These are phyloP conservation scores for Dryobota labecula DNA, from an alignment of 2,888 invertebrate genomes.

Conservation along the genomic window DNA sequence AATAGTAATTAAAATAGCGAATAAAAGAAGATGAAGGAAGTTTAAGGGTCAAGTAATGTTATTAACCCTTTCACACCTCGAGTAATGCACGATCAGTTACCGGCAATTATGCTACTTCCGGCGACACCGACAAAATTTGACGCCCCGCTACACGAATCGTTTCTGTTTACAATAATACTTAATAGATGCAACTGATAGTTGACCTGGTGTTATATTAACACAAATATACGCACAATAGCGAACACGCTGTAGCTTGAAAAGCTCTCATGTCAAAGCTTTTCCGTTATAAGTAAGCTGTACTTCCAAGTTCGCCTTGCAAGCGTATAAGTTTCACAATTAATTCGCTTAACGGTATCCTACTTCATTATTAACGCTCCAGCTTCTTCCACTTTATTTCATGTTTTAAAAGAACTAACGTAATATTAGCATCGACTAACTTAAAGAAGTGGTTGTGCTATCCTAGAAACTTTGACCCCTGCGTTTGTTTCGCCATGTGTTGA, in stretches of 20 bases:
- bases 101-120: slow-evolving; percentile 86
- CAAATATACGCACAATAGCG: slow-evolving; percentile 30
- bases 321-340: slow-evolving; percentile 35
- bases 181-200: slow-evolving; percentile 63
- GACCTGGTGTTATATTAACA: slow-evolving; percentile 53
- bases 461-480: neutral
- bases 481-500: too few relatives aligned
- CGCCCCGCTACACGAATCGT: slow-evolving; percentile 68
- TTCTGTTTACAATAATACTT: slow-evolving; percentile 64
- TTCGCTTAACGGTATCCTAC: slow-evolving; percentile 29
- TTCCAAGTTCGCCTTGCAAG: slow-evolving; percentile 17
- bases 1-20: slow-evolving; percentile 45
- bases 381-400: slow-evolving; percentile 11
- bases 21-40: slow-evolving; percentile 75
- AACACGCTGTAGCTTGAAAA: slow-evolving; percentile 11
- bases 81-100: slow-evolving; percentile 86
- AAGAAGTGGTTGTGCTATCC: neutral
- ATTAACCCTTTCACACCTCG: slow-evolving; percentile 89
- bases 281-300: slow-evolving; percentile 34
- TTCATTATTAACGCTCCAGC: slow-evolving; percentile 11
- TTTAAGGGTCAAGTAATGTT: slow-evolving; percentile 87
- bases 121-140: slow-evolving; percentile 76
- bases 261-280: slow-evolving; percentile 19
- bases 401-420: slow-evolving; percentile 3
- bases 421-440: neutral